These are phyloP conservation scores for Catalaphyllia jardinei DNA, from an alignment of 64 coral and sea anemone species.

Conservation along the genomic window DNA sequence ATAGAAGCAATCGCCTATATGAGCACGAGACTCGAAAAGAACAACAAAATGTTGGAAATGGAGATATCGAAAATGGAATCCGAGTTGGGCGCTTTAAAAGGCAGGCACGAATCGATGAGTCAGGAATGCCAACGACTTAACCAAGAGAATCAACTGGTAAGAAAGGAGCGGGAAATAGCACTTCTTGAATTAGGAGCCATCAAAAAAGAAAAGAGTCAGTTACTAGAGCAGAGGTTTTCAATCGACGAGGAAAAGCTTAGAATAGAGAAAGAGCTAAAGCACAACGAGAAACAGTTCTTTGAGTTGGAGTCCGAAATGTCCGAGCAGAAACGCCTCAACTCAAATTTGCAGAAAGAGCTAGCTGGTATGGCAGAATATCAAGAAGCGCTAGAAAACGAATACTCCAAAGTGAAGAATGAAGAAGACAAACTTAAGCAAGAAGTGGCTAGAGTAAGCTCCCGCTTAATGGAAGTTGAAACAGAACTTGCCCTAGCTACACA, in stretches of 20 bases:
- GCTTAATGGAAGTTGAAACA: background rate
- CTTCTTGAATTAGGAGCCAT: slow-evolving; percentile 3
- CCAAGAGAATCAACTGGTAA: background rate
- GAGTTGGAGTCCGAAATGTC: slow-evolving; percentile 49
- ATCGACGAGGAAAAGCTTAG: slow-evolving; percentile 5
- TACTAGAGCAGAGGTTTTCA: slow-evolving; percentile 9
- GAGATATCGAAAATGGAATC: slow-evolving; percentile 48
- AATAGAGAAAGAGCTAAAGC: background rate
- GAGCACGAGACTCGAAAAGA: slow-evolving; percentile 60
- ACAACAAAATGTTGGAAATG: slow-evolving; percentile 49
- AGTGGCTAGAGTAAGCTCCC: background rate
- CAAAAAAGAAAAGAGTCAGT: slow-evolving; percentile 6
- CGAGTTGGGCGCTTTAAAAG: slow-evolving; percentile 34
- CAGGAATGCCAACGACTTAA: background rate
- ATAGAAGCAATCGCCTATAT: slow-evolving; percentile 48
- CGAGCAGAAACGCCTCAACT: slow-evolving; percentile 63
- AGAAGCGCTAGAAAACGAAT: slow-evolving; percentile 76
- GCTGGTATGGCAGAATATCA: slow-evolving; percentile 79
- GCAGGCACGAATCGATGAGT: background rate
- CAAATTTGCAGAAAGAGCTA: slow-evolving; percentile 62
- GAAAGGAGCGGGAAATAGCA: slow-evolving; percentile 1
- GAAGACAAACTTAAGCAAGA: slow-evolving; percentile 39
- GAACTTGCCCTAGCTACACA: background rate
- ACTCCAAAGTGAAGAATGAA: slow-evolving; percentile 44
- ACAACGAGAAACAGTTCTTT: slow-evolving; percentile 15